phyloP scores from a whole-genome alignment of 1,140 invertebrate genomes.

The Atopsyche davidsoni region DNA sequence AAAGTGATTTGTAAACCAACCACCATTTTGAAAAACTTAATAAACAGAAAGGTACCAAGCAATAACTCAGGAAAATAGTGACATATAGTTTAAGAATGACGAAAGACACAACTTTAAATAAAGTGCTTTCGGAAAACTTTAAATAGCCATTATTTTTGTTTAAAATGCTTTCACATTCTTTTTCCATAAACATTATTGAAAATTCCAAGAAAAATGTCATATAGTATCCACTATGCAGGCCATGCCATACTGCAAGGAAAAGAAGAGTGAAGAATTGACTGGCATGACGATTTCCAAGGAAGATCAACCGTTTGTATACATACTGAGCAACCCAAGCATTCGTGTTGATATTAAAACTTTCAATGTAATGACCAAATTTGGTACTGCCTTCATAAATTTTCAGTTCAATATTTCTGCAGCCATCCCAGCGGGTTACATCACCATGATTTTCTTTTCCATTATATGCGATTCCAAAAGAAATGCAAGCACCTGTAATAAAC shows the following conservation, averaged over 20 bases:
- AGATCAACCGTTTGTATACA: slow-evolving; percentile 86
- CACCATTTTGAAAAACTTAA: slow-evolving; percentile 63
- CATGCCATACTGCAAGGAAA: slow-evolving; percentile 93
- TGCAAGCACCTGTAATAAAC: slow-evolving; percentile 48
- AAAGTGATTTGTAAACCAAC: slow-evolving; percentile 52
- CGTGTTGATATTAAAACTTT: slow-evolving; percentile 89
- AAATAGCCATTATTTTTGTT: slow-evolving; percentile 46
- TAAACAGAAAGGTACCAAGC: slow-evolving; percentile 71
- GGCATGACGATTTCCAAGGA: slow-evolving; percentile 76
- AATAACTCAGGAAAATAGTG: slow-evolving; percentile 79
- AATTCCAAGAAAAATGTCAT: slow-evolving; percentile 90
- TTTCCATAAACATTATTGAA: slow-evolving; percentile 79
- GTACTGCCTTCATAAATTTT: slow-evolving; percentile 68
- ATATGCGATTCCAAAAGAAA: slow-evolving; percentile 69
- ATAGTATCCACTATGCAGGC: slow-evolving; percentile 86
- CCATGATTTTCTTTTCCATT: slow-evolving; percentile 63
- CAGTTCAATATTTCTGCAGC: slow-evolving; percentile 79
- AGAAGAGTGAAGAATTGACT: slow-evolving; percentile 76
- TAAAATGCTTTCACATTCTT: slow-evolving; percentile 57
- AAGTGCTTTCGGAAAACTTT: slow-evolving; percentile 38
- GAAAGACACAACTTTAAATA: slow-evolving; percentile 41
- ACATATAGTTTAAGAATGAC: slow-evolving; percentile 69
- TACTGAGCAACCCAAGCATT: slow-evolving; percentile 90
- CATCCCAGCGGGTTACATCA: slow-evolving; percentile 64
- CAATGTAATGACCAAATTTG: slow-evolving; percentile 77